Conservation (phyloP, 2,888 invertebrate genomes). For the Ectemnius continuus region DNA sequence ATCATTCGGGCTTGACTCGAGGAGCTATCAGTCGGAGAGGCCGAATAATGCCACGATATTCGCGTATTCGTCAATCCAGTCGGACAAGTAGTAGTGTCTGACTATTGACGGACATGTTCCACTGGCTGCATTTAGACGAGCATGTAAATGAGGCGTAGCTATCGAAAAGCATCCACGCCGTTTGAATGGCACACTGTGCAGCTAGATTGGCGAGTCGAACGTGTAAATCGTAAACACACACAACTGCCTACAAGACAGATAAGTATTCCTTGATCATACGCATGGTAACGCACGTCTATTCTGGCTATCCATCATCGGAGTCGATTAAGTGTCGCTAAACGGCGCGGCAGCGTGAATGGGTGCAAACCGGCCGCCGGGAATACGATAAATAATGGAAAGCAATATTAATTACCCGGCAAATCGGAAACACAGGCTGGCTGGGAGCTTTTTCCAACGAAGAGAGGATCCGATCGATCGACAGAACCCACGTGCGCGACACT, state of each 20-base stretch:
- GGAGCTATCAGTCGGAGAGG: background rate
- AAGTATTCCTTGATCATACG: too few species aligned
- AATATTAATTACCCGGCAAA: conserved; percentile 27
- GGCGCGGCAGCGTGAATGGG: conserved; percentile 30
- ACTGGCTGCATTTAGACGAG: background rate
- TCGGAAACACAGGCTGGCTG: too few species aligned
- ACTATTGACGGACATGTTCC: background rate
- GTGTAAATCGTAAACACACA: conserved; percentile 41
- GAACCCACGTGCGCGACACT: too few species aligned
- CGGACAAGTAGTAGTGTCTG: background rate
- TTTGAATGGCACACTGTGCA: conserved; percentile 12
- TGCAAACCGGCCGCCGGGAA: conserved; percentile 27
- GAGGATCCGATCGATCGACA: too few species aligned
- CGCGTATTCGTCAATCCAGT: too few species aligned
- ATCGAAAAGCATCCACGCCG: conserved; percentile 31
- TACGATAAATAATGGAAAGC: conserved; percentile 32
- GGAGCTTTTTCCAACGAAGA: too few species aligned
- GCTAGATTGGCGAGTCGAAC: conserved; percentile 20
- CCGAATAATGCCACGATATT: background rate
- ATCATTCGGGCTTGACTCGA: too few species aligned
- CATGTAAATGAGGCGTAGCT: conserved; percentile 29
- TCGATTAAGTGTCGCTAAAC: conserved; percentile 43
- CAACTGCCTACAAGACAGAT: conserved; percentile 20
- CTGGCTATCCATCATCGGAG: conserved; percentile 4
- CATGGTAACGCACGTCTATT: too few species aligned